A percentile compares a stretch with the other conserved stretches of the same genome.
Evolutionary conservation across 2,113 vertebrate genomes (phyloP).

Genomic region (Barnardius zonarius): DNA sequence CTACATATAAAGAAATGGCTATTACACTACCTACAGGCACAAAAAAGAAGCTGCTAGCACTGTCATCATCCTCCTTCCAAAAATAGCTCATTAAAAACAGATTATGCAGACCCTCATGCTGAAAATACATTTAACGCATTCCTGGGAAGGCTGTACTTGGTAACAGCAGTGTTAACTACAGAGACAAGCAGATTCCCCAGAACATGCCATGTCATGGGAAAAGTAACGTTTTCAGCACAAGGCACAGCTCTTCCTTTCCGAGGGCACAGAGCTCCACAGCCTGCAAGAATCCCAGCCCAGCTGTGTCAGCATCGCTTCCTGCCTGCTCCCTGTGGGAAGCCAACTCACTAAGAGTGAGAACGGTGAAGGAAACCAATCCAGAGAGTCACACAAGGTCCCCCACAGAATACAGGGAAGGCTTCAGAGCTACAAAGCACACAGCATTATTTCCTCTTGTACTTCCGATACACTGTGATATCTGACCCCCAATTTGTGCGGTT

Average conservation of each 20-base stretch:
- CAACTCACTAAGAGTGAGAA: not conserved
- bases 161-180: not conserved
- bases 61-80: not conserved
- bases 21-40: not conserved
- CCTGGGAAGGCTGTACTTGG: not conserved
- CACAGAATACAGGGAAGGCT: not conserved
- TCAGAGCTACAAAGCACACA: not conserved
- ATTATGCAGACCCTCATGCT: not conserved
- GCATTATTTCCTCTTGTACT: not conserved
- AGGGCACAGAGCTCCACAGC: not conserved
- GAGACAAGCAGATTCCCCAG: not conserved
- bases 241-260: conserved; percentile 17
- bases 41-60: not conserved
- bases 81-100: not conserved
- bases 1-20: not conserved
- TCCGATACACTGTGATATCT: not conserved
- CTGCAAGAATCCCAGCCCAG: not conserved
- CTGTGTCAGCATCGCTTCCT: conserved; percentile 12
- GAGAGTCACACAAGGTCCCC: not conserved
- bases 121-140: not conserved
- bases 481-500: not conserved
- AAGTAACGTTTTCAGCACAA: not conserved
- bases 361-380: not conserved
- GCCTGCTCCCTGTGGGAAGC: not conserved
- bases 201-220: conserved; percentile 1